Conservation (phyloP, 2,113 vertebrate genomes). For the Hemiprocne comata region DNA sequence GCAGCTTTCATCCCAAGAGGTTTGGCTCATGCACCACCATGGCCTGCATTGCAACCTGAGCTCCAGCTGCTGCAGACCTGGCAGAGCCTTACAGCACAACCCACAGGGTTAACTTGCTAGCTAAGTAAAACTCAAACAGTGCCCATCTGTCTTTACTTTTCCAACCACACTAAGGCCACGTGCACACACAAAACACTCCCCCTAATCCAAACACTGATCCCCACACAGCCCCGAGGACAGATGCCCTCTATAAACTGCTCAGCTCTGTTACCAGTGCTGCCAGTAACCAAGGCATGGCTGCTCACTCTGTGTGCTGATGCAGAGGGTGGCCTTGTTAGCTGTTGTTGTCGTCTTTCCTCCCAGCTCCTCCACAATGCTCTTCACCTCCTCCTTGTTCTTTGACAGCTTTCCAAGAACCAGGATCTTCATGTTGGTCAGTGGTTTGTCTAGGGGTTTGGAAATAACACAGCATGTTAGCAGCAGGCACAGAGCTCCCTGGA, state of each 20-base stretch:
- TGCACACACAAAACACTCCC: not conserved
- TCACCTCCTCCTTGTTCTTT: slow-evolving; percentile 93
- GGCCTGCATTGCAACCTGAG: not conserved
- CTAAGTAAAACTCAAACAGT: not conserved
- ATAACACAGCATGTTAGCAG: not conserved
- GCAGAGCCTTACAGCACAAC: not conserved
- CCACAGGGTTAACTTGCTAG: rapidly evolving
- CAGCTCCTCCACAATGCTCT: slow-evolving; percentile 84
- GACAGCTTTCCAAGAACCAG: slow-evolving; percentile 87
- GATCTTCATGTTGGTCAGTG: slow-evolving; percentile 89
- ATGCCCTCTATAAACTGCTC: not conserved
- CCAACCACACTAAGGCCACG: not conserved
- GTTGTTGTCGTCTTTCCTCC: slow-evolving; percentile 89
- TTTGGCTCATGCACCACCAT: not conserved
- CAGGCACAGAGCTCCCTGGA: not conserved
- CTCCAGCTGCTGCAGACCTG: not conserved
- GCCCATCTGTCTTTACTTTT: not conserved
- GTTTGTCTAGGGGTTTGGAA: slow-evolving; percentile 81
- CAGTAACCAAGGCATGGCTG: not conserved
- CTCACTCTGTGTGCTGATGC: slow-evolving; percentile 94
- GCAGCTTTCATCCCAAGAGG: not conserved
- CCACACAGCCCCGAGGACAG: not conserved
- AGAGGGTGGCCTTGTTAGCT: slow-evolving; percentile 87
- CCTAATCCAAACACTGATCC: slow-evolving; percentile 8
- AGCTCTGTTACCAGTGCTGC: not conserved